Evolutionary conservation across 2,113 vertebrate genomes (phyloP), one percentile per base, ranked within the genome.

Genomic region (Mirza zaza): DNA sequence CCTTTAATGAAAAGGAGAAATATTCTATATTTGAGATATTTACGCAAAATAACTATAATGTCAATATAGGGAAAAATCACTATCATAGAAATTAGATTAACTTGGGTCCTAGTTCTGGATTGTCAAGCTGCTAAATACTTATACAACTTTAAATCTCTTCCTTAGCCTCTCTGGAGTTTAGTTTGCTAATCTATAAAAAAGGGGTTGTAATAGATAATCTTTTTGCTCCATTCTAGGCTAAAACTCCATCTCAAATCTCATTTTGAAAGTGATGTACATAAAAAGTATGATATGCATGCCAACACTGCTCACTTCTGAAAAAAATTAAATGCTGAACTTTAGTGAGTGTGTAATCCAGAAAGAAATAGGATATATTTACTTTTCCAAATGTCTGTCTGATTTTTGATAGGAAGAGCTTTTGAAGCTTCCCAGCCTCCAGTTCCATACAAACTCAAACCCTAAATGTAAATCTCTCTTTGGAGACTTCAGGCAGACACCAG

Each of bases 401-500:
- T 87, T 94, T 87, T 96, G 63, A 84, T 10, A 55, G 29, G 20
- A 52, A 94, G 36, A 83, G 13, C 34, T 94, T 96, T 61, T 48
- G 73, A 90, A 96, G 63, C 5, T 59, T 92, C 29, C 76, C 67
- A 29, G 61, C 8, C 61, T 12, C 27, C 25, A 63, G 25, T 63
- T 63, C 61, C 25, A 63, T 29, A 27, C 27, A 55, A 82, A 14
- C 45, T 71, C 68, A 91, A 98, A 84, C 95, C 9, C 57, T 36
- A 98, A 97, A 97, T 93, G 87, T 93, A 97, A 98, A 93, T 95
- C 87, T 97, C n/a, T 84, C 93, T 95, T 95, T 94, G 92, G 92
- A 94, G 90, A 97, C 75, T 87, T 79, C 76, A 97, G 50, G 36
- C 67, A 77, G 75, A 36, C 42, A 92, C 87, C 55, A 96, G 94